Evolutionary conservation across 2,888 invertebrate genomes (phyloP).

Genomic region (Limnephilus lunatus): DNA sequence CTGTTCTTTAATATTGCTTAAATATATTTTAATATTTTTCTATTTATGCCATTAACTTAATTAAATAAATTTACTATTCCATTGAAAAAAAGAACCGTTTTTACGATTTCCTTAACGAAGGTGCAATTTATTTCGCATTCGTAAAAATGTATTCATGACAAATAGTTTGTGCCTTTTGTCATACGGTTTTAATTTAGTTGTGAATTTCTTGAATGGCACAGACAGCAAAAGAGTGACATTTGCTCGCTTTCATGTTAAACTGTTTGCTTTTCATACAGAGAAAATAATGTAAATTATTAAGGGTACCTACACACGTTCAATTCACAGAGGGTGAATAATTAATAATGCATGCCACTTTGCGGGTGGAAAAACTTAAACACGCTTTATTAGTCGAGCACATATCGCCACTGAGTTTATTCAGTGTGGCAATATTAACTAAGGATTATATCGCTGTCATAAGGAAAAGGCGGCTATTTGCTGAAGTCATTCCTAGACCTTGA

Average conservation of each 20-base stretch:
- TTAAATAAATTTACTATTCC: neutral
- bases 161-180: neutral
- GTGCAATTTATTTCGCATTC: neutral
- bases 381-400: conserved; percentile 48
- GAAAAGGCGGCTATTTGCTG: neutral
- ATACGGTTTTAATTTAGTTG: neutral
- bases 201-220: neutral
- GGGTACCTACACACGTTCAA: neutral
- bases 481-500: neutral
- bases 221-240: conserved; percentile 14
- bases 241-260: conserved; percentile 53
- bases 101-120: neutral
- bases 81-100: neutral
- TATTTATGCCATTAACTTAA: neutral
- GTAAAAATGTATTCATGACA: neutral
- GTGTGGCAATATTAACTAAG: neutral
- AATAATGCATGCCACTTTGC: conserved; percentile 52
- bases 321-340: conserved; percentile 37
- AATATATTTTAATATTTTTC: neutral
- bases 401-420: neutral
- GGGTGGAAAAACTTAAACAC: conserved; percentile 47
- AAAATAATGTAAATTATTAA: conserved; percentile 26
- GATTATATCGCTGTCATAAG: neutral
- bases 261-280: conserved; percentile 57
- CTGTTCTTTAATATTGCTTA: neutral